Conservation (phyloP, 2,113 vertebrate genomes). For the Pogona vitticeps region DNA sequence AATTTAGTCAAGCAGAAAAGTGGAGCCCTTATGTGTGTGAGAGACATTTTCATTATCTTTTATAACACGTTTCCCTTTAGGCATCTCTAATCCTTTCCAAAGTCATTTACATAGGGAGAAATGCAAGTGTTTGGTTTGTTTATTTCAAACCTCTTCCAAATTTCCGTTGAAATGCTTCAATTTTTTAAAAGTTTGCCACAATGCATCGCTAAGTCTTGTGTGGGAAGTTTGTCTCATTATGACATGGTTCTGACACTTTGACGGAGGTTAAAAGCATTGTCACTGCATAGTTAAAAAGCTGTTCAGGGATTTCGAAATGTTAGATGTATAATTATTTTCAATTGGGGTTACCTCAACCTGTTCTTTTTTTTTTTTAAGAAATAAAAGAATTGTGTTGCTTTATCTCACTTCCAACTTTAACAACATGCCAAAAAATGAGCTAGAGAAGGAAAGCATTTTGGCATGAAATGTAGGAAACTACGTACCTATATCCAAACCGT, state of each 20-base stretch:
- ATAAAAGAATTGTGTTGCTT: background rate
- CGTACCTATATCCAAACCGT: background rate
- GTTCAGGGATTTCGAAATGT: fast-evolving
- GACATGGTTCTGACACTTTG: background rate
- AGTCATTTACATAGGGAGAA: background rate
- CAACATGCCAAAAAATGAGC: background rate
- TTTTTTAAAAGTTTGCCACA: background rate
- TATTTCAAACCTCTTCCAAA: background rate
- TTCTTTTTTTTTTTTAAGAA: background rate
- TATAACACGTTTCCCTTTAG: fast-evolving
- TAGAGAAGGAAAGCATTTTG: conserved; percentile 8
- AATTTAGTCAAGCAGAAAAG: background rate
- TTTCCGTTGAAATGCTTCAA: fast-evolving
- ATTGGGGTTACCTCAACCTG: background rate
- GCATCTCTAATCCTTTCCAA: fast-evolving
- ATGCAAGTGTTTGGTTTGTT: background rate
- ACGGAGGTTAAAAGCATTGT: background rate
- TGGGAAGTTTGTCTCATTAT: fast-evolving
- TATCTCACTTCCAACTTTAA: background rate
- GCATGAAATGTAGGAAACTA: background rate
- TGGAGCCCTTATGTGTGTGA: background rate
- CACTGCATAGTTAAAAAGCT: conserved; percentile 4
- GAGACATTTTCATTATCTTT: background rate
- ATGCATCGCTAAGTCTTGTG: fast-evolving
- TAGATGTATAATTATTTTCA: background rate